phyloP scores from a whole-genome alignment of 2,113 vertebrate species.

The Phaethornis superciliosus region DNA sequence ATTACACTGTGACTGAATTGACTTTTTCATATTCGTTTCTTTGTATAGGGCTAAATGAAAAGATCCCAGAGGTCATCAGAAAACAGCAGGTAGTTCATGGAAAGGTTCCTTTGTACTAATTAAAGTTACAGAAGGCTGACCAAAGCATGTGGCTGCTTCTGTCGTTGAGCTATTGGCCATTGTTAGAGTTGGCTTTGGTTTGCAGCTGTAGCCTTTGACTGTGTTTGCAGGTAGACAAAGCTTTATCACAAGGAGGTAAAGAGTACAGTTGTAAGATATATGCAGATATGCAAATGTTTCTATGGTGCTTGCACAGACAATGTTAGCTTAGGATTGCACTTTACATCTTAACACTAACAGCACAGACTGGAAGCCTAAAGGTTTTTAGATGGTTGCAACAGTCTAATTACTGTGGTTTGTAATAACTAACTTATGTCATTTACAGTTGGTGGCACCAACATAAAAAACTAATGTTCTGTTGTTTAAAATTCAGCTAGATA shows the following conservation, averaged over 20 bases:
- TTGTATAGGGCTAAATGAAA: slow-evolving; percentile 95
- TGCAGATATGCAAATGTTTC: slow-evolving; percentile 95
- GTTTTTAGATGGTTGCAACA: slow-evolving; percentile 89
- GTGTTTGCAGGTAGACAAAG: slow-evolving; percentile 99
- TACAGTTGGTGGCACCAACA: slow-evolving; percentile 97
- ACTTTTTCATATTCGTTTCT: slow-evolving; percentile 85
- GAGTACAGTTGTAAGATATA: slow-evolving; percentile 93
- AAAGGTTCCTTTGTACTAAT: slow-evolving; percentile 98
- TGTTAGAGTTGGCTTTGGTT: slow-evolving; percentile 99
- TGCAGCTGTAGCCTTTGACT: slow-evolving; percentile 99
- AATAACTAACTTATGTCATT: slow-evolving; percentile 96
- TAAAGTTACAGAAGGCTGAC: slow-evolving; percentile 98
- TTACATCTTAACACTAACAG: slow-evolving; percentile 94
- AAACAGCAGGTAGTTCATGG: slow-evolving; percentile 97
- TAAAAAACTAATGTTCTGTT: slow-evolving; percentile 89
- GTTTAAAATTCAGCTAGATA: slow-evolving; percentile 93
- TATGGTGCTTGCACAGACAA: slow-evolving; percentile 93
- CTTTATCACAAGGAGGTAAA: slow-evolving; percentile 99
- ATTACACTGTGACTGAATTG: slow-evolving; percentile 86
- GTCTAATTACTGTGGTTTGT: slow-evolving; percentile 91
- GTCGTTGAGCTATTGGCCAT: slow-evolving; percentile 99
- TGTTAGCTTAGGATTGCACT: slow-evolving; percentile 89
- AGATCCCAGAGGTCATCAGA: slow-evolving; percentile 99
- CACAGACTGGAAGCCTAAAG: slow-evolving; percentile 93
- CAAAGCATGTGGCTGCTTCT: slow-evolving; percentile 95